Conservation (phyloP, 2,797 vertebrate species). For the Hippoglossus hippoglossus region DNA sequence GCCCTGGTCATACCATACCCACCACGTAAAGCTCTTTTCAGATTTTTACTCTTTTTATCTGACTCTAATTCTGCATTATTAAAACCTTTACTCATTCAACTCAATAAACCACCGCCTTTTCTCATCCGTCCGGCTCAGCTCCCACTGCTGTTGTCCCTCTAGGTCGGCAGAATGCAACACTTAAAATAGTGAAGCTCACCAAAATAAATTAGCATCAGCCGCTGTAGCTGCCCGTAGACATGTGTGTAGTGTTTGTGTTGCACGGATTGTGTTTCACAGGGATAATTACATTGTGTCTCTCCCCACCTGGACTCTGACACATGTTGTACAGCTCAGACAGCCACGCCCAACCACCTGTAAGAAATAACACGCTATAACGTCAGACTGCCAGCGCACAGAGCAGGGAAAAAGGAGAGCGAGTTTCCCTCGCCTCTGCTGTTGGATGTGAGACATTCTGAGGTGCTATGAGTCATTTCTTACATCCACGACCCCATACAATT, state of each 20-base stretch:
- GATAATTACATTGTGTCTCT: conserved; percentile 81
- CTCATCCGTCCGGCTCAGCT: conserved; percentile 8
- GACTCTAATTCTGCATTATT: conserved; percentile 40
- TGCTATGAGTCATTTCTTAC: conserved; percentile 31
- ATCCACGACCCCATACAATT: conserved; percentile 14
- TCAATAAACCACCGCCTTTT: conserved; percentile 13
- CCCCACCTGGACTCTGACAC: conserved; percentile 75
- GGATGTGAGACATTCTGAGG: conserved; percentile 30
- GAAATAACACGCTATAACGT: conserved; percentile 57
- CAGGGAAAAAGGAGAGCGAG: conserved; percentile 14
- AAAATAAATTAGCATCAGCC: conserved; percentile 75
- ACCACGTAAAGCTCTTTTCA: conserved; percentile 3
- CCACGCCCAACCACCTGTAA: conserved; percentile 68
- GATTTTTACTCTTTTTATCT: conserved; percentile 9
- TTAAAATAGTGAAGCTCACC: conserved; percentile 68
- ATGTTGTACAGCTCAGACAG: conserved; percentile 73
- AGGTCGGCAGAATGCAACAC: conserved; percentile 41
- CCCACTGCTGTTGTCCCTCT: conserved; percentile 30
- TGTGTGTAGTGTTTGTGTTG: conserved; percentile 63
- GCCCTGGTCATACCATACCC: conserved; percentile 30
- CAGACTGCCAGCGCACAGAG: conserved; percentile 35
- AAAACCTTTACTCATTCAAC: conserved; percentile 13
- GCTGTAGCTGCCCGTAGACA: conserved; percentile 47
- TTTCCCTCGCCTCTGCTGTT: conserved; percentile 9
- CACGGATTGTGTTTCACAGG: conserved; percentile 71